Conservation (phyloP, 1,140 invertebrate genomes). For the Ooceraea biroi region DNA sequence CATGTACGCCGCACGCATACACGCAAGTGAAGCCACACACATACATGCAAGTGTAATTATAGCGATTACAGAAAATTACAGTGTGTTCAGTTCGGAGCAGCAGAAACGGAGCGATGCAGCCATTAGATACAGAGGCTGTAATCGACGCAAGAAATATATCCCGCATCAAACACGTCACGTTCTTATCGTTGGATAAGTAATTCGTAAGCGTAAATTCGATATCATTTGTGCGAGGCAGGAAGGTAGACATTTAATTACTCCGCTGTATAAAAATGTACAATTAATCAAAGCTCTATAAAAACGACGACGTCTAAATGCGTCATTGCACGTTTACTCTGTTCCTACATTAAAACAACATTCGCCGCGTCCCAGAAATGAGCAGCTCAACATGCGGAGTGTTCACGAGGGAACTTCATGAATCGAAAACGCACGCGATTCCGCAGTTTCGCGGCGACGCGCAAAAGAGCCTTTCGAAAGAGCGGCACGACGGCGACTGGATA, state of each 20-base stretch:
- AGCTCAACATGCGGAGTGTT: background rate
- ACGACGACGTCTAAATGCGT: background rate
- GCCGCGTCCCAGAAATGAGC: background rate
- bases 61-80: slow-evolving; percentile 37
- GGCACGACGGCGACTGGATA: background rate
- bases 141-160: slow-evolving; percentile 24
- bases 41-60: slow-evolving; percentile 17
- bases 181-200: background rate
- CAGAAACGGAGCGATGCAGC: slow-evolving; percentile 16
- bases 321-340: slow-evolving; percentile 24
- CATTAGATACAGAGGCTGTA: slow-evolving; percentile 31
- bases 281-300: background rate
- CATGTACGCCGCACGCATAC: background rate
- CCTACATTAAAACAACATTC: slow-evolving; percentile 2
- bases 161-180: background rate
- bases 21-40: too few relatives aligned
- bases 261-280: background rate
- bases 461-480: slow-evolving; percentile 38
- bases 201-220: background rate
- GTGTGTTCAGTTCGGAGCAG: background rate
- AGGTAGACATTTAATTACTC: slow-evolving; percentile 10
- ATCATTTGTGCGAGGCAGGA: background rate
- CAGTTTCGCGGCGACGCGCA: slow-evolving; percentile 52
- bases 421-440: slow-evolving; percentile 65
- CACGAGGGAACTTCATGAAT: slow-evolving; percentile 21